These are phyloP conservation scores for Cossypha caffra DNA, from an alignment of 2,797 vertebrate genomes.

Conservation along the genomic window DNA sequence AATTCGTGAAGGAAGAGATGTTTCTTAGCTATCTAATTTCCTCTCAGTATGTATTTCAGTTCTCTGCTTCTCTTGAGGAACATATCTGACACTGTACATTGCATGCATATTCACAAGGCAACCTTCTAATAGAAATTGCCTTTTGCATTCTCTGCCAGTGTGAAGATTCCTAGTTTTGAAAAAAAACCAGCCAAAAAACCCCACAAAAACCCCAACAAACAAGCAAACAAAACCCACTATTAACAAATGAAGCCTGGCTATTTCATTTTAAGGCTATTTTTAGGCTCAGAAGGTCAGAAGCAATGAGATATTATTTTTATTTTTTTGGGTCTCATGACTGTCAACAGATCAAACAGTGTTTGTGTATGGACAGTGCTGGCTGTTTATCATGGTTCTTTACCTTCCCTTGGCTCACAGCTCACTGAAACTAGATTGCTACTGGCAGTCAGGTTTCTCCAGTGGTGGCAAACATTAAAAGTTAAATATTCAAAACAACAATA, in stretches of 20 bases:
- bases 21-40: slow-evolving; percentile 5
- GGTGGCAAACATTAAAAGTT: slow-evolving; percentile 3
- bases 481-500: background rate
- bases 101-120: background rate
- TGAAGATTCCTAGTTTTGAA: background rate
- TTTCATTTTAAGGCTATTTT: background rate
- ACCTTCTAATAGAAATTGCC: background rate
- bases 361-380: background rate
- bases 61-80: background rate
- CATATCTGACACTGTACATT: background rate
- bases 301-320: background rate
- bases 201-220: background rate
- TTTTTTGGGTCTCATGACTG: background rate
- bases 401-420: background rate
- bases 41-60: background rate
- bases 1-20: background rate
- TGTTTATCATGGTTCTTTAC: background rate
- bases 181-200: no score
- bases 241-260: background rate
- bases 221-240: background rate
- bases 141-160: background rate
- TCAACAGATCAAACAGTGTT: background rate
- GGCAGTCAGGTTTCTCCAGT: slow-evolving; percentile 34
- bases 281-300: background rate
- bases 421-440: background rate